Evolutionary conservation across 1,140 invertebrate species (phyloP), one percentile per base, ranked within the genome.

Genomic region (Lepidostoma basale): DNA sequence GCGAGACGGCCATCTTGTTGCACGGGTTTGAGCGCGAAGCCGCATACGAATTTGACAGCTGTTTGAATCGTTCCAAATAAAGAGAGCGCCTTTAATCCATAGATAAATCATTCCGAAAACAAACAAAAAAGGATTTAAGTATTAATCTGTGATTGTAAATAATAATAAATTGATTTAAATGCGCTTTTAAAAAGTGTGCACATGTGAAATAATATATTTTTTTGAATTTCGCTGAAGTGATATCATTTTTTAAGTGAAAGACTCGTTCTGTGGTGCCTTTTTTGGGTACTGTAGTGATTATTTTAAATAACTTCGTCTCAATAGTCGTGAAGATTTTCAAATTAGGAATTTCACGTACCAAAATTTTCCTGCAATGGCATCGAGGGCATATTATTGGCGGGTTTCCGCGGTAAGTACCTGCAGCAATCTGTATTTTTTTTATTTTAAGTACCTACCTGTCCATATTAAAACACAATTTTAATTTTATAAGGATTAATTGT

Each of bases 341-440:
- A 22, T 47, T 47, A 20, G 44, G 20, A 47, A 22, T 47, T 0
- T 47, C 44, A 18, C 44, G 18, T 20, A 8, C 44, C 20, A 47
- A 47, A 22, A 47, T 47, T 47, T 47, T 47, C 9, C 44, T 47
- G 9, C 44, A 47, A 47, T 47, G 44, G 44, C 44, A 47, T 20
- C 12, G 12, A 20, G 44, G 44, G 9, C 44, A 47, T 47, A 47
- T 20, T 47, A 22, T 47, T 47, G 44, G 44, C 44, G 44, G 16
- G 20, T 47, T 47, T 47, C 44, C 44, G 44, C 44, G 44, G 44
- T 47, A 47, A 47, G 44, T 47, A n/a, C n/a, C n/a, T n/a, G n/a
- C n/a, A n/a, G n/a, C n/a, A n/a, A n/a, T n/a, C n/a, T n/a, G n/a
- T n/a, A n/a, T n/a, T n/a, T n/a, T n/a, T n/a, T n/a, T n/a, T n/a